Evolutionary conservation across 2,113 vertebrate species (phyloP).

Genomic region (Apteryx owenii): DNA sequence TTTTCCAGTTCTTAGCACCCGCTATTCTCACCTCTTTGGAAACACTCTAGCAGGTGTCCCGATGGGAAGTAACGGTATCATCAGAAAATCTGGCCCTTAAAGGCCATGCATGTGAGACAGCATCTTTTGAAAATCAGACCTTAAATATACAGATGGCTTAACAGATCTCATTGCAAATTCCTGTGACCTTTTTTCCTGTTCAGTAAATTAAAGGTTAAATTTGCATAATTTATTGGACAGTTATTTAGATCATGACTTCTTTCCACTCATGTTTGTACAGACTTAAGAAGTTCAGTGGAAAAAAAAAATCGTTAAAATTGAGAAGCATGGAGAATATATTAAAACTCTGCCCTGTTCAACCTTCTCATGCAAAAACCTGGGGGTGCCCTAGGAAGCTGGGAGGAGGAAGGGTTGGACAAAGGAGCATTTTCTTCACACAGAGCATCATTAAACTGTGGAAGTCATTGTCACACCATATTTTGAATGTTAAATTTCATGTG

Average conservation of each 20-base stretch:
- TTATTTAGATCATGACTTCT: background rate
- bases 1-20: background rate
- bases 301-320: background rate
- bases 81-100: background rate
- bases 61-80: rapidly evolving
- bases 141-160: background rate
- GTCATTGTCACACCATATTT: background rate
- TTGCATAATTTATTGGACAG: slow-evolving; percentile 11
- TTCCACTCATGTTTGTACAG: background rate
- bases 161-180: background rate
- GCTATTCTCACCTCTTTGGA: background rate
- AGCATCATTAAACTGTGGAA: background rate
- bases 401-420: background rate
- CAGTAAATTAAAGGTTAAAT: slow-evolving; percentile 41
- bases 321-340: rapidly evolving
- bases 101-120: rapidly evolving
- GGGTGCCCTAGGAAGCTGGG: background rate
- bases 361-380: background rate
- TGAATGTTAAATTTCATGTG: background rate
- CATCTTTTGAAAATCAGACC: background rate
- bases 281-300: background rate
- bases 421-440: background rate
- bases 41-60: background rate
- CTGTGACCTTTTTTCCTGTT: slow-evolving; percentile 1
- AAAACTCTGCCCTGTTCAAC: rapidly evolving